A percentile compares a stretch with the other conserved stretches of the same genome.
Evolutionary conservation across 2,888 invertebrate genomes (phyloP).

Genomic region (Epicampocera succincta): DNA sequence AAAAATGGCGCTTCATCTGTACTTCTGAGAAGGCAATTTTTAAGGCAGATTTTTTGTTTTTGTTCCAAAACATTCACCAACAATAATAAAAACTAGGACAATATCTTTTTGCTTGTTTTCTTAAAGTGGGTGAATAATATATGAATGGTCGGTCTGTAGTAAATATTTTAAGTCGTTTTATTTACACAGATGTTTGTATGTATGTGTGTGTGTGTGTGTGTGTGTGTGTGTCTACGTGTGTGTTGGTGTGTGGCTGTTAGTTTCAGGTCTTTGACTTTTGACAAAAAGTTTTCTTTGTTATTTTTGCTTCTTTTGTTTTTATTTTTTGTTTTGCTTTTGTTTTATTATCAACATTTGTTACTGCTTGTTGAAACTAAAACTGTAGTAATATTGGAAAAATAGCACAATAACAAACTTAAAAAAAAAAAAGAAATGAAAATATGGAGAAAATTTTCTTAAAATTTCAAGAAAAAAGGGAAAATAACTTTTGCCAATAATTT

Average conservation of each 20-base stretch:
- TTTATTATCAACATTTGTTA: background rate
- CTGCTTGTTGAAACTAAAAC: slow-evolving; percentile 1
- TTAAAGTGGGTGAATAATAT: slow-evolving; percentile 43
- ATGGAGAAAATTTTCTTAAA: background rate
- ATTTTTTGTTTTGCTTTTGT: no score
- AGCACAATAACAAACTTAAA: slow-evolving; percentile 15
- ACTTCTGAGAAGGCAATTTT: no score
- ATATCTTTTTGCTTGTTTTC: slow-evolving; percentile 6
- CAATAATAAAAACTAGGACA: slow-evolving; percentile 18
- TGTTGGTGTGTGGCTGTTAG: background rate
- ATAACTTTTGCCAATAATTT: slow-evolving; percentile 28
- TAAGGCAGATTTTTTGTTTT: background rate
- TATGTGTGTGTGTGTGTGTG: background rate
- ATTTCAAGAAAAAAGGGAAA: slow-evolving; percentile 16
- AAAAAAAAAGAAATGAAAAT: background rate
- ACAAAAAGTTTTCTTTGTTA: slow-evolving; percentile 14
- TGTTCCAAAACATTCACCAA: background rate
- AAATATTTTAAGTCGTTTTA: slow-evolving; percentile 12
- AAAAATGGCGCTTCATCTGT: no score
- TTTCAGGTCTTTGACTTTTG: slow-evolving; percentile 54
- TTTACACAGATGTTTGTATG: background rate
- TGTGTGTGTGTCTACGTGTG: background rate
- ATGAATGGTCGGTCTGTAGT: slow-evolving; percentile 23
- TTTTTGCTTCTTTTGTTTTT: no score
- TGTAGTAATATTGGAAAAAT: background rate